phyloP scores from a whole-genome alignment of 2,888 invertebrate species.

The Liodrosophila aerea region DNA sequence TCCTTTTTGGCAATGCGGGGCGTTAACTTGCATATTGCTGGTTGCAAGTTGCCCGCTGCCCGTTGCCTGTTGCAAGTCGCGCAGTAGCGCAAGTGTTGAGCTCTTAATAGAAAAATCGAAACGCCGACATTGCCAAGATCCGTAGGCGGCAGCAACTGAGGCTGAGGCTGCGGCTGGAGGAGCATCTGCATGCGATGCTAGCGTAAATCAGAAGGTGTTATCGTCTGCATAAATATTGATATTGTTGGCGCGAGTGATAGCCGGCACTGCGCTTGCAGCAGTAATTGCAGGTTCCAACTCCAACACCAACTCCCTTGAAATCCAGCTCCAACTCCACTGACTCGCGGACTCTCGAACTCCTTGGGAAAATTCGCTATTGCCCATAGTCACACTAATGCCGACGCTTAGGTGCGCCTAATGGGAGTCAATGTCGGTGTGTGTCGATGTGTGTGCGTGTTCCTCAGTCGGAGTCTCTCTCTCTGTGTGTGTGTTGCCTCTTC shows the following conservation, averaged over 20 bases:
- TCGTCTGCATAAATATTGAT: constrained; percentile 82
- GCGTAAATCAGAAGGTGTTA: constrained; percentile 81
- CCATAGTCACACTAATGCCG: constrained; percentile 58
- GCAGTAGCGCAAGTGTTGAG: constrained; percentile 79
- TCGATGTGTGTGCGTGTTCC: constrained; percentile 28
- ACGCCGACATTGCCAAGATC: constrained; percentile 37
- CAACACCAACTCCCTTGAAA: constrained; percentile 17
- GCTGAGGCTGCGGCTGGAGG: constrained; percentile 30
- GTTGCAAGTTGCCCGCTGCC: constrained; percentile 49
- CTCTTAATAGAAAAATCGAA: constrained; percentile 78
- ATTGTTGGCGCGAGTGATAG: constrained; percentile 76
- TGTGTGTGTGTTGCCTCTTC: constrained; percentile 8
- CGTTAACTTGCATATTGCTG: constrained; percentile 78
- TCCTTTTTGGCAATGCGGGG: constrained; percentile 61
- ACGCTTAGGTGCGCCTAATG: constrained; percentile 76
- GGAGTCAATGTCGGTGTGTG: constrained; percentile 23
- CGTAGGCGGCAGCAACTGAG: constrained; percentile 29
- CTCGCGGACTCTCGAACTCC: constrained; percentile 30
- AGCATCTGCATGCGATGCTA: constrained; percentile 70
- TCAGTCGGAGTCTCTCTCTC: too few species aligned
- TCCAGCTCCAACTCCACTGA: constrained; percentile 16
- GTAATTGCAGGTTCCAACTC: constrained; percentile 59
- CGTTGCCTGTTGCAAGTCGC: constrained; percentile 50
- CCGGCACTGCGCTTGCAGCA: constrained; percentile 69
- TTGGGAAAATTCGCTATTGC: constrained; percentile 62